Evolutionary conservation across 2,888 invertebrate species (phyloP).

Genomic region (Scrobipalpa atriplicella): DNA sequence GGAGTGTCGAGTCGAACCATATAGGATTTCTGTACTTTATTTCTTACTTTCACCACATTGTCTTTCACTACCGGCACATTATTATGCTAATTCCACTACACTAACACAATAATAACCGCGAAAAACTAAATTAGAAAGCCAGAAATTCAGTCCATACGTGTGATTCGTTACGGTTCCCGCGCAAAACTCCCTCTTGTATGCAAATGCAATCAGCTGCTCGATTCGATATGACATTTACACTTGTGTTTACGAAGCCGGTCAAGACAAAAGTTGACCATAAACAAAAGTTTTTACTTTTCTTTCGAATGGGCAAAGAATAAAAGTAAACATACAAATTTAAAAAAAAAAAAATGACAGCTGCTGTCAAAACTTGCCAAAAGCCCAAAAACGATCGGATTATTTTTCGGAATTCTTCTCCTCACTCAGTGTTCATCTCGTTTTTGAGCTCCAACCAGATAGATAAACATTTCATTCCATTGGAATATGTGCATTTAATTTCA

Average conservation of each 20-base stretch:
- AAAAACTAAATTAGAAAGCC: no score
- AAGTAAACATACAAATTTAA: background rate
- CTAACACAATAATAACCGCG: no score
- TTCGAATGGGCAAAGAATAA: background rate
- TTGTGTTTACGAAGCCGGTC: slow-evolving; percentile 12
- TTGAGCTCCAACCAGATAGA: background rate
- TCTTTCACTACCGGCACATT: no score
- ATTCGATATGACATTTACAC: background rate
- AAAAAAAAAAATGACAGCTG: background rate
- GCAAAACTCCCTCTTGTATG: no score
- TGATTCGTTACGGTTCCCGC: no score
- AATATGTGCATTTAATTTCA: background rate
- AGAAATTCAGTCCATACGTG: no score
- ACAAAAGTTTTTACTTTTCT: background rate
- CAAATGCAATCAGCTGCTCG: slow-evolving; percentile 1
- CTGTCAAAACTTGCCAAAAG: slow-evolving; percentile 1
- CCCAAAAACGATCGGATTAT: background rate
- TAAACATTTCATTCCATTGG: background rate
- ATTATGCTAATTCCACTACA: no score
- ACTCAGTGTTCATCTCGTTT: background rate
- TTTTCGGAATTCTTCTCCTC: background rate
- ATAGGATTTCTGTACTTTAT: no score
- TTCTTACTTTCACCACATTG: no score
- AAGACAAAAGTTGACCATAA: background rate
- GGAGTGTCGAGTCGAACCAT: no score